Evolutionary conservation across 35 echinoderm and acorn worm species (phyloP).

Genomic region (Apostichopus parvimensis): DNA sequence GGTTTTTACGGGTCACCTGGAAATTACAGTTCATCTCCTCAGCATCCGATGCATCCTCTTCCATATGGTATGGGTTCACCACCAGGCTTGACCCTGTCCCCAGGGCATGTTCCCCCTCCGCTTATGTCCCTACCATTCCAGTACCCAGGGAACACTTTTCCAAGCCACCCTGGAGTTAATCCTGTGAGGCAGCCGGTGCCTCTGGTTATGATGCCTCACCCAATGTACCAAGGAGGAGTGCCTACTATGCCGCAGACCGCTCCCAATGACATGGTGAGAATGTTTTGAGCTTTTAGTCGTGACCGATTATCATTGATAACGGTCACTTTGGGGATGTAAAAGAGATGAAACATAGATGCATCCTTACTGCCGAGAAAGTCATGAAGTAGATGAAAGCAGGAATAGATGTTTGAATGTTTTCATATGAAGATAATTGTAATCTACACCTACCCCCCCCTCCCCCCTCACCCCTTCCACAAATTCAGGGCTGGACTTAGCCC

Average conservation of each 20-base stretch:
- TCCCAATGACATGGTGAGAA: neutral
- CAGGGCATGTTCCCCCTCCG: neutral
- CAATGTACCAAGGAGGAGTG: neutral
- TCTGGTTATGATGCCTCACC: neutral
- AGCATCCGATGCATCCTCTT: neutral
- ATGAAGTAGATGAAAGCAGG: no score
- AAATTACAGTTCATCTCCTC: no score
- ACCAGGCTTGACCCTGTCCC: neutral
- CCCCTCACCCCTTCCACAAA: no score
- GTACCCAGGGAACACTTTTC: neutral
- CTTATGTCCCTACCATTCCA: neutral
- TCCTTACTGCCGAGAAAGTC: no score
- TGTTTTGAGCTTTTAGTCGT: no score
- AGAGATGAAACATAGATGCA: no score
- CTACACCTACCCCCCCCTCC: no score
- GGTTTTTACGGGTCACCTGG: neutral
- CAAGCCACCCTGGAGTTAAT: slow-evolving; percentile 26
- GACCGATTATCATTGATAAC: no score
- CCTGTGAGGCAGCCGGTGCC: neutral
- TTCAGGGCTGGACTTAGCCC: no score
- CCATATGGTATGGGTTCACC: slow-evolving; percentile 15
- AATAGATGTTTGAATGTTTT: no score
- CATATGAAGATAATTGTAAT: no score
- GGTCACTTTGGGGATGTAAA: no score
- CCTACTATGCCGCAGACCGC: neutral